Percentiles rank a stretch among this genome's conserved stretches.
These are phyloP conservation scores for Corythornis madagascariensis DNA, from an alignment of 2,113 vertebrate genomes.

Conservation along the genomic window DNA sequence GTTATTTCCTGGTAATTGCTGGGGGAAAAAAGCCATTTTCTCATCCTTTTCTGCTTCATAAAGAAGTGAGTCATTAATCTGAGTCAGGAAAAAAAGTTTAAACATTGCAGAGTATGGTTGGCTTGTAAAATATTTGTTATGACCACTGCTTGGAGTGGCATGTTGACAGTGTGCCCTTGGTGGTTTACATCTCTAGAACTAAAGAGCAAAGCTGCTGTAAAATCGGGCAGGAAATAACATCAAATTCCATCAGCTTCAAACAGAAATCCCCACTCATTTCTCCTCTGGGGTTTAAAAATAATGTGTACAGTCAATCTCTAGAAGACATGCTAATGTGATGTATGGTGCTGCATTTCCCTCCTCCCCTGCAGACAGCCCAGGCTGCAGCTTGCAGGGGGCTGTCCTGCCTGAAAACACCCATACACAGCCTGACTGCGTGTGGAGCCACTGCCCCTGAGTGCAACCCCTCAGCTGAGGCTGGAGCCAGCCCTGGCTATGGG, in stretches of 20 bases:
- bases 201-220: background rate
- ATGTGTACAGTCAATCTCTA: background rate
- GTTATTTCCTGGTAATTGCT: background rate
- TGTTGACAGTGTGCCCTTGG: background rate
- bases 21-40: background rate
- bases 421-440: background rate
- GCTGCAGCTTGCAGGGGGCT: background rate
- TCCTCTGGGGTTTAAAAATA: background rate
- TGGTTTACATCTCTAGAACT: background rate
- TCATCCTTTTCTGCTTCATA: background rate
- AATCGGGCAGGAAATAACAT: background rate
- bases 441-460: background rate
- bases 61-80: background rate
- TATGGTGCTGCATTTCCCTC: background rate
- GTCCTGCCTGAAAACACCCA: background rate
- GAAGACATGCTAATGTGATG: background rate
- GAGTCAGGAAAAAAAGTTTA: background rate
- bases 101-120: background rate
- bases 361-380: background rate
- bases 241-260: constrained; percentile 15
- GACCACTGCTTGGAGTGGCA: background rate
- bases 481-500: background rate
- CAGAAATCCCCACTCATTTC: background rate
- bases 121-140: background rate
- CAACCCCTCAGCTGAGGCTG: background rate